Conservation (phyloP, 2,888 invertebrate genomes). For the Acrobasis repandana region DNA sequence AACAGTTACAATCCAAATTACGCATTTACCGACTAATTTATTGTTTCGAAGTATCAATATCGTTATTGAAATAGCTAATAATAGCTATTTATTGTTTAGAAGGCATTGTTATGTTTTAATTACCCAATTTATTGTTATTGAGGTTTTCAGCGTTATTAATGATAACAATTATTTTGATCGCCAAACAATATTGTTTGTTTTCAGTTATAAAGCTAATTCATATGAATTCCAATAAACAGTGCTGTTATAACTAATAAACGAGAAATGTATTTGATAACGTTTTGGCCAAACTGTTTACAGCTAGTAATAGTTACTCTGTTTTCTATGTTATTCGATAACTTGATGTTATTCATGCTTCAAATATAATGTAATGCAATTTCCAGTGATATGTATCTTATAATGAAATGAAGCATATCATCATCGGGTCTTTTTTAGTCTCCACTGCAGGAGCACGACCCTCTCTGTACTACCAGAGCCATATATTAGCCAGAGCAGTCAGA, state of each 20-base stretch:
- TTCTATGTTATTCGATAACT: too few relatives aligned
- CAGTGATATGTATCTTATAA: too few relatives aligned
- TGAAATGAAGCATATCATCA: too few relatives aligned
- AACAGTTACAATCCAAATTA: not conserved
- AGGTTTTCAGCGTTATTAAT: conserved; percentile 16
- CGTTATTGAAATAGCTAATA: conserved; percentile 1
- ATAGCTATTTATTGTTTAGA: conserved; percentile 13
- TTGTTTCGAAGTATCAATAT: conserved; percentile 12
- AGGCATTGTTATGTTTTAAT: conserved; percentile 9
- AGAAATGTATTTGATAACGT: not conserved
- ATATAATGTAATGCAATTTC: too few relatives aligned
- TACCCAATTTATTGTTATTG: conserved; percentile 14
- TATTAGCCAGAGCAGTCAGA: too few relatives aligned
- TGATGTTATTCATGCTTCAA: too few relatives aligned
- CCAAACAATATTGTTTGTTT: conserved; percentile 15
- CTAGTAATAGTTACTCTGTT: too few relatives aligned
- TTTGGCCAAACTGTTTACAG: not conserved
- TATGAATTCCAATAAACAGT: conserved; percentile 3
- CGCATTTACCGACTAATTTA: conserved; percentile 3
- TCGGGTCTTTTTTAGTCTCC: too few relatives aligned
- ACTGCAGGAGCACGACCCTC: too few relatives aligned
- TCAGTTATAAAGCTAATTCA: not conserved
- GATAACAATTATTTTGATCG: conserved; percentile 16
- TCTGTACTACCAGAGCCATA: too few relatives aligned
- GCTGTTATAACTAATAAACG: not conserved